These are phyloP conservation scores for Cantharis rustica DNA, from an alignment of 2,888 invertebrate genomes.

Conservation along the genomic window DNA sequence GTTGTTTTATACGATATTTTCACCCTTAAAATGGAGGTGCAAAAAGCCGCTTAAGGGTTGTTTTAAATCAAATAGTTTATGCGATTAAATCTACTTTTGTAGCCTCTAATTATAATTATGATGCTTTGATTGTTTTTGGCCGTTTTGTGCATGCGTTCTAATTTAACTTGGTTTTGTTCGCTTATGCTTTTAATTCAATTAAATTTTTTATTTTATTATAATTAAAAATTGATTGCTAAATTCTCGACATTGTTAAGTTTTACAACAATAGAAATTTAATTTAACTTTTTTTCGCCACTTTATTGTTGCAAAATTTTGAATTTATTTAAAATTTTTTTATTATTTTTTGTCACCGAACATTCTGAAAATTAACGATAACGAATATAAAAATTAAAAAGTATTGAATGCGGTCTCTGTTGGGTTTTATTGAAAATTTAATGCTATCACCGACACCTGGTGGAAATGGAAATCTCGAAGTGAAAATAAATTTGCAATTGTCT, in stretches of 20 bases:
- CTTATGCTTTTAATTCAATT: slow-evolving; percentile 6
- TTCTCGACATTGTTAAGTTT: not conserved
- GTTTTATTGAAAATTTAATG: not conserved
- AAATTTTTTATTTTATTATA: not conserved
- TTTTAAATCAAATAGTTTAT: slow-evolving; percentile 39
- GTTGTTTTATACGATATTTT: slow-evolving; percentile 37
- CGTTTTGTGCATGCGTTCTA: slow-evolving; percentile 19
- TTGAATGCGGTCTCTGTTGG: not conserved
- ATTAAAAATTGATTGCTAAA: not conserved
- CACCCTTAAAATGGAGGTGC: slow-evolving; percentile 38
- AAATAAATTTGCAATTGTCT: not conserved
- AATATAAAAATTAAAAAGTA: not conserved
- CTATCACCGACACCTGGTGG: not conserved
- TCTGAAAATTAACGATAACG: not conserved
- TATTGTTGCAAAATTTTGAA: not conserved
- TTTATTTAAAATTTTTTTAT: not conserved
- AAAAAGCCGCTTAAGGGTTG: slow-evolving; percentile 31
- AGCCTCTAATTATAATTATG: slow-evolving; percentile 41
- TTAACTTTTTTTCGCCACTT: not conserved
- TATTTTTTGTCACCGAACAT: too few relatives aligned
- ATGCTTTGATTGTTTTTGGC: slow-evolving; percentile 25
- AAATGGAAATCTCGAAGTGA: not conserved
- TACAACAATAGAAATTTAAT: not conserved
- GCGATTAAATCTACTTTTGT: slow-evolving; percentile 50
- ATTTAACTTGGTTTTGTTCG: slow-evolving; percentile 12